Evolutionary conservation across 2,888 invertebrate species (phyloP).

Genomic region (Caenorhabditis sp.): DNA sequence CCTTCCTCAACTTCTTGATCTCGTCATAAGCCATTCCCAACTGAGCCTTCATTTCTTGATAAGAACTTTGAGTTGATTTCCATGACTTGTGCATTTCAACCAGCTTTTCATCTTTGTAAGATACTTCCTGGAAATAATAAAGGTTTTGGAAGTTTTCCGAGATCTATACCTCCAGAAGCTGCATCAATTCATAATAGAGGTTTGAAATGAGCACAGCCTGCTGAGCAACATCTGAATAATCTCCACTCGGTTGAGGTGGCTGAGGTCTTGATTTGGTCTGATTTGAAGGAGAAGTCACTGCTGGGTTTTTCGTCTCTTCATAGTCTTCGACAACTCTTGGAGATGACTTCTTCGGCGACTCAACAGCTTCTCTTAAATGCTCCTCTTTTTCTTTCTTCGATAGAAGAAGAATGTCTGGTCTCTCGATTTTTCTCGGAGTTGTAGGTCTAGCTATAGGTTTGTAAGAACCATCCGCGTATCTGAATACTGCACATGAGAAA

Average conservation of each 20-base stretch:
- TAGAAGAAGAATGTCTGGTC: constrained; percentile 34
- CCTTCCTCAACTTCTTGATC: constrained; percentile 54
- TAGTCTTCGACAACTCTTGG: constrained; percentile 42
- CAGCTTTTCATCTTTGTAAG: constrained; percentile 70
- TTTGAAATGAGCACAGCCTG: constrained; percentile 75
- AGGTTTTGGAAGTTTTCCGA: not conserved
- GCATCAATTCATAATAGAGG: constrained; percentile 75
- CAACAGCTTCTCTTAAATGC: not conserved
- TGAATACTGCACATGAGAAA: not conserved
- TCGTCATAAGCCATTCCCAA: constrained; percentile 70
- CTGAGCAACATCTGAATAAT: constrained; percentile 64
- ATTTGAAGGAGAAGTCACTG: not conserved
- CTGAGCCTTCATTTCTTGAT: constrained; percentile 63
- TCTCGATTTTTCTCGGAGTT: constrained; percentile 29
- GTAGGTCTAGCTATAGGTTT: constrained; percentile 15
- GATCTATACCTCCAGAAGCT: constrained; percentile 61
- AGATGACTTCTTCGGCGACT: constrained; percentile 29
- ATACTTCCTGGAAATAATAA: constrained; percentile 66
- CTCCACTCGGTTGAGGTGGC: not conserved
- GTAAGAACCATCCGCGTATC: constrained; percentile 55
- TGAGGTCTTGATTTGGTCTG: not conserved
- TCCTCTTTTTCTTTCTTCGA: constrained; percentile 17
- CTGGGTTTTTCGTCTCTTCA: not conserved
- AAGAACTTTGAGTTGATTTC: constrained; percentile 52
- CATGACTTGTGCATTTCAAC: constrained; percentile 60